phyloP scores from a whole-genome alignment of 2,113 vertebrate genomes.

The Tychaedon coryphoeus region DNA sequence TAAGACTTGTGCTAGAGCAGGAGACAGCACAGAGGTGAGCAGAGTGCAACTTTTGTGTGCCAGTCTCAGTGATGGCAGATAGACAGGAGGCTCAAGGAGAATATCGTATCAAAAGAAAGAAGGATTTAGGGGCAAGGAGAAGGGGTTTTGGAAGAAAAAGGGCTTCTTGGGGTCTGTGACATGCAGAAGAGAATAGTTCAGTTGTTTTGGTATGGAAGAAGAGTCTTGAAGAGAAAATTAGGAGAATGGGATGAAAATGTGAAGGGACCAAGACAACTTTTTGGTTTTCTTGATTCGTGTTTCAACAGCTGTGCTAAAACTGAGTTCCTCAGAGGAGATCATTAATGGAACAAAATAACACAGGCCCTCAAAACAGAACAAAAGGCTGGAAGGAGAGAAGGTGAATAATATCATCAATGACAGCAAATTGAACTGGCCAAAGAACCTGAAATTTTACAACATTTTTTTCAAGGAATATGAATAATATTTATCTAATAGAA shows the following conservation, averaged over 20 bases:
- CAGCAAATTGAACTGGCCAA: background rate
- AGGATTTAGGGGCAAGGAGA: background rate
- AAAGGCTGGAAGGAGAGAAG: background rate
- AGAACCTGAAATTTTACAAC: background rate
- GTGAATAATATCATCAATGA: background rate
- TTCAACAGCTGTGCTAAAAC: background rate
- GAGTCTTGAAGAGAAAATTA: background rate
- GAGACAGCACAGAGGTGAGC: background rate
- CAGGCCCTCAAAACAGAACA: background rate
- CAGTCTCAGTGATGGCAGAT: background rate
- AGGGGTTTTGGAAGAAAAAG: background rate
- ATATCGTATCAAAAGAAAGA: background rate
- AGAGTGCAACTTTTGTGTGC: background rate
- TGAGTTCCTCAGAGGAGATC: background rate
- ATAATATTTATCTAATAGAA: background rate
- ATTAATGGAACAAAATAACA: background rate
- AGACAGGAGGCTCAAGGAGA: background rate
- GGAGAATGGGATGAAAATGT: background rate
- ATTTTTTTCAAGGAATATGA: background rate
- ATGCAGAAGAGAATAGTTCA: background rate
- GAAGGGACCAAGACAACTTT: background rate
- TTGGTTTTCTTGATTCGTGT: background rate
- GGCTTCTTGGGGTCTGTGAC: background rate
- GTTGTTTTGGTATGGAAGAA: background rate
- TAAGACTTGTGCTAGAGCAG: background rate